Evolutionary conservation across 2,888 invertebrate genomes (phyloP).

Genomic region (Teinopalpus imperialis): DNA sequence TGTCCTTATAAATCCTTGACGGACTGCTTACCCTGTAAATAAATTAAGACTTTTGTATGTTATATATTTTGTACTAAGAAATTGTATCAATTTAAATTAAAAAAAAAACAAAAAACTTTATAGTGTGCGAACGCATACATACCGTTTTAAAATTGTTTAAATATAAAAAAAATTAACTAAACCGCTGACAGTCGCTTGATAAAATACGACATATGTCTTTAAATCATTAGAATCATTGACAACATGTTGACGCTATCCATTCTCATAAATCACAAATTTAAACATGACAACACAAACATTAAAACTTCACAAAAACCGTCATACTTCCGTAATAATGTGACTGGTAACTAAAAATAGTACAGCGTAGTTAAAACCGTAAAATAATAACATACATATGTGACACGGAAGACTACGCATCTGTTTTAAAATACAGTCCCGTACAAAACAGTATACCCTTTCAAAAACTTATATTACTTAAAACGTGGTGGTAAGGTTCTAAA

Average conservation of each 20-base stretch:
- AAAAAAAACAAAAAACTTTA: too few species aligned
- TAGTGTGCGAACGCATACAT: too few species aligned
- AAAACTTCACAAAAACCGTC: slow-evolving; percentile 6
- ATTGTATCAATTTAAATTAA: too few species aligned
- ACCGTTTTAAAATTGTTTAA: too few species aligned
- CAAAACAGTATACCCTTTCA: neutral
- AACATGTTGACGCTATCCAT: slow-evolving; percentile 4
- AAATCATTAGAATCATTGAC: neutral
- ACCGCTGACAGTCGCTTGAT: neutral
- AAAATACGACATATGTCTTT: slow-evolving; percentile 7
- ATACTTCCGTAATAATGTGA: slow-evolving; percentile 13
- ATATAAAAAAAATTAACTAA: neutral
- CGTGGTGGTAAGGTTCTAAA: slow-evolving; percentile 2
- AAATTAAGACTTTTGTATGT: too few species aligned
- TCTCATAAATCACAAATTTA: slow-evolving; percentile 14
- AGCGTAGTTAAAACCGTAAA: slow-evolving; percentile 13
- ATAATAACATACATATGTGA: slow-evolving; percentile 20
- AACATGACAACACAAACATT: slow-evolving; percentile 13
- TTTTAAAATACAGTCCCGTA: slow-evolving; percentile 15
- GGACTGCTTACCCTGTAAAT: too few species aligned
- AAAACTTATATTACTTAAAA: slow-evolving; percentile 25
- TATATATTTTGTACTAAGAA: too few species aligned
- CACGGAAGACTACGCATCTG: slow-evolving; percentile 31
- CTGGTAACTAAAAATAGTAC: slow-evolving; percentile 9
- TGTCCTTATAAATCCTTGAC: too few species aligned